phyloP scores from a whole-genome alignment of 2,888 invertebrate species.

The Drosophila anceps region DNA sequence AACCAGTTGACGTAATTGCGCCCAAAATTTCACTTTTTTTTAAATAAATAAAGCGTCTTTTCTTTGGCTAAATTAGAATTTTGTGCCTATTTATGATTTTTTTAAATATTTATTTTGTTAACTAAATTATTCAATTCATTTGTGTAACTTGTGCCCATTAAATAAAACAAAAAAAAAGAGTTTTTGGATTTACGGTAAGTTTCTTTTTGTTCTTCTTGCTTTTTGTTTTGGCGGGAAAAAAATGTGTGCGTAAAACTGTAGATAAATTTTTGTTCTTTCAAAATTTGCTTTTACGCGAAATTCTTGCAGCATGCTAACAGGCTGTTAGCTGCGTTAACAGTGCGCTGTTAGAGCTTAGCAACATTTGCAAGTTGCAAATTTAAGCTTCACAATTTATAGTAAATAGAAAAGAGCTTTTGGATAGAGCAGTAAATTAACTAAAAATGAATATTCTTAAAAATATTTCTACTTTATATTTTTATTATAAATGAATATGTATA shows the following conservation, averaged over 20 bases:
- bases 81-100: slow-evolving; percentile 44
- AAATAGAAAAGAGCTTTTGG: background rate
- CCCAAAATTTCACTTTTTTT: slow-evolving; percentile 42
- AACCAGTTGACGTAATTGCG: slow-evolving; percentile 71
- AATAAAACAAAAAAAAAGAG: slow-evolving; percentile 8
- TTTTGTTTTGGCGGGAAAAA: slow-evolving; percentile 64
- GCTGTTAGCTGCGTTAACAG: slow-evolving; percentile 16
- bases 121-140: slow-evolving; percentile 38
- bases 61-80: slow-evolving; percentile 35
- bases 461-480: no score
- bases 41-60: slow-evolving; percentile 44
- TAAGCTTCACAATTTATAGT: background rate
- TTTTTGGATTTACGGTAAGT: slow-evolving; percentile 62
- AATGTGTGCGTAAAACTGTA: slow-evolving; percentile 19
- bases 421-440: background rate
- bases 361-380: slow-evolving; percentile 1
- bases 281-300: slow-evolving; percentile 49
- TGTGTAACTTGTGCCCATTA: slow-evolving; percentile 51
- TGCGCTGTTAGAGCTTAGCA: slow-evolving; percentile 32
- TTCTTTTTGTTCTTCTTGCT: slow-evolving; percentile 1
- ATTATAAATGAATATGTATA: background rate
- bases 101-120: slow-evolving; percentile 60
- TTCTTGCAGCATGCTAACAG: slow-evolving; percentile 35
- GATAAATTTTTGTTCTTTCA: slow-evolving; percentile 13
- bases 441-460: background rate